Conservation (phyloP, 2,888 invertebrate genomes). For the Cheilosia impressa region DNA sequence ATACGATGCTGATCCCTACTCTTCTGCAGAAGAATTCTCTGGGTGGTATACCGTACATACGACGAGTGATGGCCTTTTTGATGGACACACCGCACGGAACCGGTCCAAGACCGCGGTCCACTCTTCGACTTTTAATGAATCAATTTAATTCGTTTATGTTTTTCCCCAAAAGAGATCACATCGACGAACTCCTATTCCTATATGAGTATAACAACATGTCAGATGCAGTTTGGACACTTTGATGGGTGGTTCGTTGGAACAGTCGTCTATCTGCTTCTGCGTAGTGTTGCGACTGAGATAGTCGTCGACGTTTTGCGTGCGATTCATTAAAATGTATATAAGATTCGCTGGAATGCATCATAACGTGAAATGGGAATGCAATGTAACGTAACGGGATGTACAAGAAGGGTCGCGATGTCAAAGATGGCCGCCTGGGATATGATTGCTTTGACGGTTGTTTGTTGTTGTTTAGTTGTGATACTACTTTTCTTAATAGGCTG, state of each 20-base stretch:
- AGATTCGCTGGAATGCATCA: constrained; percentile 28
- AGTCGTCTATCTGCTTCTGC: too few relatives aligned
- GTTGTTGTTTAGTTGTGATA: too few relatives aligned
- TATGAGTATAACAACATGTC: constrained; percentile 58
- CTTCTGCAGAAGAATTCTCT: constrained; percentile 69
- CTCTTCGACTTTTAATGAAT: constrained; percentile 68
- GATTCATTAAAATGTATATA: constrained; percentile 58
- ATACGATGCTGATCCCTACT: constrained; percentile 31
- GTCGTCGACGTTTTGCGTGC: constrained; percentile 48
- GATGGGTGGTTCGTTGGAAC: constrained; percentile 32
- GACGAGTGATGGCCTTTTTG: constrained; percentile 60
- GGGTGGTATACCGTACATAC: constrained; percentile 63
- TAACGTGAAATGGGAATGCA: constrained; percentile 3
- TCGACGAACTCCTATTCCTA: constrained; percentile 55
- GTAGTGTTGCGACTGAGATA: not conserved
- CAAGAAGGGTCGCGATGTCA: not conserved
- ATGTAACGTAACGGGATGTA: not conserved
- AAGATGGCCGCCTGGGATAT: not conserved
- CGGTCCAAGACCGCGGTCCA: constrained; percentile 41
- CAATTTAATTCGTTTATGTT: constrained; percentile 66
- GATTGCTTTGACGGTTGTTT: too few relatives aligned
- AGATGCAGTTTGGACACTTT: constrained; percentile 30
- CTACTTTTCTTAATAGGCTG: too few relatives aligned
- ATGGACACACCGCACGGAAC: constrained; percentile 55
- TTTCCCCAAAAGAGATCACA: constrained; percentile 49